Base-by-base conservation (phyloP, 2,888 invertebrate species). In the Diarsia mendica region DNA sequence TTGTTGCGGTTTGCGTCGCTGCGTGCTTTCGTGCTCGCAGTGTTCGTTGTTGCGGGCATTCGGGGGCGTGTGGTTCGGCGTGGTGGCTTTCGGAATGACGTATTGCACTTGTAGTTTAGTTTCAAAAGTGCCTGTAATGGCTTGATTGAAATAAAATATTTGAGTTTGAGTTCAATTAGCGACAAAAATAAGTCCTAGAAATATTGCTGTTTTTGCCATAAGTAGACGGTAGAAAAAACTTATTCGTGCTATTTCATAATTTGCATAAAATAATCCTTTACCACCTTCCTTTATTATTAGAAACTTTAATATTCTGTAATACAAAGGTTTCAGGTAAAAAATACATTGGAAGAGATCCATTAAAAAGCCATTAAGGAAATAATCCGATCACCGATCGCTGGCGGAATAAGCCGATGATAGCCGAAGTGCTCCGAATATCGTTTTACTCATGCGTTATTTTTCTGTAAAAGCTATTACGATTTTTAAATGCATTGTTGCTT, bases 331-430 rank as follows among this genome's bases (percentile, higher is more conserved):
- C 6, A 81, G 15, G 11, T 61, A 67, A 82, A 80, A 80, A 82
- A 80, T 69, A 80, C 63, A 77, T 28, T 55, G 65, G 33, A 65
- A 82, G 39, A 39, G 61, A 15, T 83, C 70, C 83, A 81, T 81
- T 81, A 83, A 79, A 81, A 83, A 70, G 70, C 79, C 67, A 79
- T 81, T 81, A 81, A 49, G 61, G 67, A 33, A 33, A 64, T 79
- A 74, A 81, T 66, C 72, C 67, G 70, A 83, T 70, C 64, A 48
- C 75, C 83, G 79, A 79, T 73, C 65, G 67, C 44, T 39, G 65
- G 28, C 79, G 72, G 65, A 72, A 55, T 80, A 79, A 80, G 60
- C 83, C 72, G 70, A 77, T 82, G 70, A 80, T 67, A 72, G 55
- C 68, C 78, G 78, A 78, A 67, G 63, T 9, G 15, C 15, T 20